Evolutionary conservation across 2,113 vertebrate species (phyloP).

Genomic region (Capreolus pygargus): DNA sequence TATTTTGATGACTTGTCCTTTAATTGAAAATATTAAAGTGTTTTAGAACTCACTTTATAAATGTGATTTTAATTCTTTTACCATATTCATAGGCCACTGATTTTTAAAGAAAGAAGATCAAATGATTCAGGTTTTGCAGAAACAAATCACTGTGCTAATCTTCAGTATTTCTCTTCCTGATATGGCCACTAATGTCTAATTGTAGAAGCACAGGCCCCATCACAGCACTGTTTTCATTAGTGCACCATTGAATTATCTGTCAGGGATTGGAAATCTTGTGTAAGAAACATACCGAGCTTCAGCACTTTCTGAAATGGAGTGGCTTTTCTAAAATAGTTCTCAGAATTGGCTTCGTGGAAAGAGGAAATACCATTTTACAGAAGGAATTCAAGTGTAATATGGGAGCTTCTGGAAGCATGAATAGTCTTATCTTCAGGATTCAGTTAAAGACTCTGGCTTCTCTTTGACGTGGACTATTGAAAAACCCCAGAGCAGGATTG

Average conservation of each 20-base stretch:
- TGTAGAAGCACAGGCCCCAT: slow-evolving; percentile 37
- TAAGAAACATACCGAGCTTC: background rate
- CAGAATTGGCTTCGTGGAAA: background rate
- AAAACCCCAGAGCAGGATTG: background rate
- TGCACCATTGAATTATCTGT: slow-evolving; percentile 64
- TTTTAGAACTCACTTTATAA: slow-evolving; percentile 80
- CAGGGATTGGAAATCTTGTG: slow-evolving; percentile 68
- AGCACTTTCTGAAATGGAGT: background rate
- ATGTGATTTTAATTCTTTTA: slow-evolving; percentile 76
- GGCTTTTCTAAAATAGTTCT: background rate
- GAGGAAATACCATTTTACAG: background rate
- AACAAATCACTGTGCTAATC: slow-evolving; percentile 80
- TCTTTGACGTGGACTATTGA: background rate
- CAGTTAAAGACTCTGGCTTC: background rate
- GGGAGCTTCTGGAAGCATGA: background rate
- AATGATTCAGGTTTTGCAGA: slow-evolving; percentile 76
- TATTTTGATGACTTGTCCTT: slow-evolving; percentile 78
- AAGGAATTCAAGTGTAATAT: background rate
- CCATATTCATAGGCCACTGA: slow-evolving; percentile 72
- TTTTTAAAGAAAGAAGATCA: slow-evolving; percentile 75
- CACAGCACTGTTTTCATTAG: slow-evolving; percentile 66
- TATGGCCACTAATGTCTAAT: slow-evolving; percentile 69
- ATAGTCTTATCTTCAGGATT: background rate
- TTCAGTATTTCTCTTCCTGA: slow-evolving; percentile 81
- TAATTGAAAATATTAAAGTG: slow-evolving; percentile 77